Base-by-base conservation (phyloP, 1,140 invertebrate species). In the Parapsyche elsis region DNA sequence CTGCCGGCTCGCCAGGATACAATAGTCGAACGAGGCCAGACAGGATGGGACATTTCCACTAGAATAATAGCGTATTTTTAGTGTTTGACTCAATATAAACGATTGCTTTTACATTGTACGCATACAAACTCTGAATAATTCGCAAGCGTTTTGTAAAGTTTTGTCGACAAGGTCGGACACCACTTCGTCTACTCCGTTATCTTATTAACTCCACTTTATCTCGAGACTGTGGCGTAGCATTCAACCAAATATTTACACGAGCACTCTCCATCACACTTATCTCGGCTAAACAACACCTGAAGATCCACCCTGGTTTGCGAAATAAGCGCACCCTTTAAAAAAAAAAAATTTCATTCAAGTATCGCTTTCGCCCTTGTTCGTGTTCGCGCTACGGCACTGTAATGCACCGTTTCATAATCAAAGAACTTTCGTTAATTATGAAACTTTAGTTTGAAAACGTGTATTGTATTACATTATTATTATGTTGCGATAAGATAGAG, bases 241-340 rank as follows among this genome's bases (percentile, higher is more conserved):
- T 67, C 21, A 14, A 12, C 61, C 61, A 67, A 67, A 67, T 67
- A 67, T 67, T 67, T 67, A 30, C 61, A 12, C 61, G 19, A 67
- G 61, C 61, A 67, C 61, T 67, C 61, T 67, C 61, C 61, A 67
- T 67, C 61, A 67, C 61, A 23, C 61, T 67, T 67, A 67, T 67
- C 61, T 67, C 61, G 61, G 61, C 61, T 30, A 12, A 21, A 21
- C 24, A 67, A 23, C 61, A 67, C 61, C 61, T 67, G 61, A 23
- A 30, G 61, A 19, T 16, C 10, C 14, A 1, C 4, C 49, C 49
- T 12, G 12, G 2, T 7, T 7, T 38, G 30, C 7, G 30, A 38
- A 38, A 38, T 38, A 38, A 38, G 30, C 30, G 30, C 30, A 38
- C 30, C 30, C 30, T 38, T n/a, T n/a, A n/a, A n/a, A n/a, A n/a